phyloP scores from a whole-genome alignment of 2,113 vertebrate genomes.

The Gymnobelideus leadbeateri region DNA sequence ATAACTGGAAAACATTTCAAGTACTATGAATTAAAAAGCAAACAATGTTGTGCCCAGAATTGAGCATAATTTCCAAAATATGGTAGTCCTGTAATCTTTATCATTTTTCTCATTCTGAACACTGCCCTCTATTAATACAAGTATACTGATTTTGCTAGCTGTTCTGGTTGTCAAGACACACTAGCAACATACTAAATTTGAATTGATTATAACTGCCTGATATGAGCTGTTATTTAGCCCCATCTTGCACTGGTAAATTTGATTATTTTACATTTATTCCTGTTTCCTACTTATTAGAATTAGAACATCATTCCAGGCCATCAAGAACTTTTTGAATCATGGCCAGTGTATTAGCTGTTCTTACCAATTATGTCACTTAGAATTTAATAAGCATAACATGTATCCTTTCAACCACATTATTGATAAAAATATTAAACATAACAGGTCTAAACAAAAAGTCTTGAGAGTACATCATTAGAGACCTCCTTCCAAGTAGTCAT shows the following conservation, averaged over 20 bases:
- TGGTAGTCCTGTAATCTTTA: background rate
- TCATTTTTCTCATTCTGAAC: background rate
- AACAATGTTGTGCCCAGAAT: background rate
- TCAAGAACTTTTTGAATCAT: background rate
- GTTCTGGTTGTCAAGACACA: background rate
- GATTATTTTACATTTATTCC: background rate
- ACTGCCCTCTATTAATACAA: background rate
- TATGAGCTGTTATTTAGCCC: background rate
- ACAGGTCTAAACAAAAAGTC: background rate
- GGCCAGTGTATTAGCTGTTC: background rate
- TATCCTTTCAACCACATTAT: background rate
- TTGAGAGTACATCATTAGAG: background rate
- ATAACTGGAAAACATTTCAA: too few relatives aligned
- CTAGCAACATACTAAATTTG: background rate
- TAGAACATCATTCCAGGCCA: background rate
- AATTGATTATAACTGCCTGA: background rate
- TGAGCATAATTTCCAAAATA: background rate
- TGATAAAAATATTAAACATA: background rate
- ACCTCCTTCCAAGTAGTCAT: background rate
- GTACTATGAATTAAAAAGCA: too few relatives aligned
- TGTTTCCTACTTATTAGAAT: constrained; percentile 1
- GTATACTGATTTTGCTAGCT: background rate
- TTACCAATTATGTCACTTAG: background rate
- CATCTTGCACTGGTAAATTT: background rate
- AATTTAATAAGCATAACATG: background rate